These are phyloP conservation scores for Hippocampus guttulatus DNA, from an alignment of 2,113 vertebrate species.

Conservation along the genomic window DNA sequence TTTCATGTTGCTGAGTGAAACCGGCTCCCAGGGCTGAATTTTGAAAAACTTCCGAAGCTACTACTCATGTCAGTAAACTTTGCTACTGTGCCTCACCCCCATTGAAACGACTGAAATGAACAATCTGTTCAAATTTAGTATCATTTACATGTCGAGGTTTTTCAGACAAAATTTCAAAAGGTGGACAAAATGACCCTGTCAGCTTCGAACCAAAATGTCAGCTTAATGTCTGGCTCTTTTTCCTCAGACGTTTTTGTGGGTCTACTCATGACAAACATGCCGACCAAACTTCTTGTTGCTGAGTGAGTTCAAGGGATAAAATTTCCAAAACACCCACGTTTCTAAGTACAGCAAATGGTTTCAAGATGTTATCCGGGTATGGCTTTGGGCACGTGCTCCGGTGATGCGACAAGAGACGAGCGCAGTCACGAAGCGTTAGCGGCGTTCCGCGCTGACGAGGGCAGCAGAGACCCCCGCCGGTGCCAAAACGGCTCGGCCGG, in stretches of 20 bases:
- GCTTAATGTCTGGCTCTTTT: background rate
- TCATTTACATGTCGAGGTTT: no score
- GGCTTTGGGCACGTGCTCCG: constrained; percentile 49
- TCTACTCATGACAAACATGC: background rate
- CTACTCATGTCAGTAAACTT: no score
- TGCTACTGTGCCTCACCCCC: no score
- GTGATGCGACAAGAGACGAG: constrained; percentile 98
- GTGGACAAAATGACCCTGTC: no score
- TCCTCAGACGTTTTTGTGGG: background rate
- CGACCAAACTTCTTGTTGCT: background rate
- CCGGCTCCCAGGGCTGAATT: no score
- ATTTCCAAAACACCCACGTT: background rate
- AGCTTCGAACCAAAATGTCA: background rate
- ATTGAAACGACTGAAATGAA: no score
- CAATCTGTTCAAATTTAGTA: no score
- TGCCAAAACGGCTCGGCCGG: constrained; percentile 71
- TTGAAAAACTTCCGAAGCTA: no score
- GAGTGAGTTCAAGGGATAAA: no score
- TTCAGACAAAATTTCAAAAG: no score
- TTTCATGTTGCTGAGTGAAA: no score
- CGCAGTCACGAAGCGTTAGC: constrained; percentile 96
- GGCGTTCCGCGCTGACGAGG: constrained; percentile 83
- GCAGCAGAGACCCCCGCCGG: constrained; percentile 82
- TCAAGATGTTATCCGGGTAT: background rate
- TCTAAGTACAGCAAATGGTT: background rate